These are phyloP conservation scores for Diloba caeruleocephala DNA, from an alignment of 2,888 invertebrate genomes.

Conservation along the genomic window DNA sequence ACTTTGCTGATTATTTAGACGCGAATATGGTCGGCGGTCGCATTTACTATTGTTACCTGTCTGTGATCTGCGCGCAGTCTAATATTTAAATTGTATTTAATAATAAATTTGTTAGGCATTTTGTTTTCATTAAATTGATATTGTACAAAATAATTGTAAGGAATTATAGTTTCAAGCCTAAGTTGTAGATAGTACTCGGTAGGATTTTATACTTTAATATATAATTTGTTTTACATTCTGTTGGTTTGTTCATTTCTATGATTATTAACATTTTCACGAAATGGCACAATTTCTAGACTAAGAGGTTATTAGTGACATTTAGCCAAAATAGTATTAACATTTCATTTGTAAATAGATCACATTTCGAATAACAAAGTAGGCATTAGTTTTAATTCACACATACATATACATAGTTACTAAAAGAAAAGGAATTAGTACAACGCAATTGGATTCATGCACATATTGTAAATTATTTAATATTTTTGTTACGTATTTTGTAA, in stretches of 20 bases:
- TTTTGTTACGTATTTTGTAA: conserved; percentile 20
- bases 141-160: conserved; percentile 86
- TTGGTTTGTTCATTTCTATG: conserved; percentile 58
- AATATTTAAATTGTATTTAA: conserved; percentile 66
- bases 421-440: conserved; percentile 80
- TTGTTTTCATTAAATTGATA: conserved; percentile 73
- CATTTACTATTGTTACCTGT: conserved; percentile 51
- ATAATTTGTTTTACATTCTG: conserved; percentile 47
- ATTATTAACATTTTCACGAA: conserved; percentile 69
- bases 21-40: too few species aligned
- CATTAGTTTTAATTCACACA: conserved; percentile 71
- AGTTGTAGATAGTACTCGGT: conserved; percentile 77
- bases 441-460: conserved; percentile 74
- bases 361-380: conserved; percentile 77
- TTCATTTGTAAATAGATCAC: conserved; percentile 84
- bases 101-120: conserved; percentile 71
- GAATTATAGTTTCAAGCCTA: conserved; percentile 65
- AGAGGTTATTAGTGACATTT: conserved; percentile 85
- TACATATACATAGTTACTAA: conserved; percentile 75
- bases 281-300: conserved; percentile 85
- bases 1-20: conserved; percentile 39
- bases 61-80: conserved; percentile 60
- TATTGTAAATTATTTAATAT: conserved; percentile 1
- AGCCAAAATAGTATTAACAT: conserved; percentile 86
- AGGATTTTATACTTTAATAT: conserved; percentile 59